Percentiles rank a stretch among this genome's conserved stretches.
Evolutionary conservation across 2,797 vertebrate species (phyloP).

Genomic region (Cryptoblepharus egeriae): DNA sequence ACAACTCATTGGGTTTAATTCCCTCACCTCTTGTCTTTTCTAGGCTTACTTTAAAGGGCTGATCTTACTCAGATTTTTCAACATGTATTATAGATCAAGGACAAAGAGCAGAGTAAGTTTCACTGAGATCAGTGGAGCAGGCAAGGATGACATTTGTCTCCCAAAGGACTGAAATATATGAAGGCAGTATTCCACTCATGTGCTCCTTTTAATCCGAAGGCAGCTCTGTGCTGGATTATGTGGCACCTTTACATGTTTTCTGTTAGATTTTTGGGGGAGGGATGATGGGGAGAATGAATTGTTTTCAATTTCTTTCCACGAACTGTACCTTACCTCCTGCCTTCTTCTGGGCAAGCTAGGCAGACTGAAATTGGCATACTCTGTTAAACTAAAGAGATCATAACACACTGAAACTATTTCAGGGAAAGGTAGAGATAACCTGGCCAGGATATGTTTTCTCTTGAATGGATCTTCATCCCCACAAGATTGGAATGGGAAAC

Average conservation of each 20-base stretch:
- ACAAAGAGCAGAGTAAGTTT: neutral
- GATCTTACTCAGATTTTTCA: neutral
- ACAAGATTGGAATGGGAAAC: neutral
- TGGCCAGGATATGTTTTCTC: neutral
- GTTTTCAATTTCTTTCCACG: neutral
- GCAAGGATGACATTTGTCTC: neutral
- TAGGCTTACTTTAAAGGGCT: neutral
- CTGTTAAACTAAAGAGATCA: neutral
- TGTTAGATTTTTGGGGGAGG: neutral
- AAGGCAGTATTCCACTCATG: too few species aligned
- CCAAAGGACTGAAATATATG: neutral
- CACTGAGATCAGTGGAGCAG: neutral
- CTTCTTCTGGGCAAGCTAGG: neutral
- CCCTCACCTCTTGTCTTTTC: neutral
- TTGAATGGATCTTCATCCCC: neutral
- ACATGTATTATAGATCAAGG: neutral
- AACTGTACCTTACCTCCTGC: too few species aligned
- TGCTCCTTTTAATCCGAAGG: too few species aligned
- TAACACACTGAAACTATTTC: neutral
- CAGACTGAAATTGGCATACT: neutral
- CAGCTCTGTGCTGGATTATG: neutral
- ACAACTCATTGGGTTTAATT: constrained; percentile 19
- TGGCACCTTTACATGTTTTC: neutral
- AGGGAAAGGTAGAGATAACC: neutral
- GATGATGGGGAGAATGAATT: neutral